Base-by-base conservation (phyloP, 2,888 invertebrate genomes). In the Drosophila glabriapex region DNA sequence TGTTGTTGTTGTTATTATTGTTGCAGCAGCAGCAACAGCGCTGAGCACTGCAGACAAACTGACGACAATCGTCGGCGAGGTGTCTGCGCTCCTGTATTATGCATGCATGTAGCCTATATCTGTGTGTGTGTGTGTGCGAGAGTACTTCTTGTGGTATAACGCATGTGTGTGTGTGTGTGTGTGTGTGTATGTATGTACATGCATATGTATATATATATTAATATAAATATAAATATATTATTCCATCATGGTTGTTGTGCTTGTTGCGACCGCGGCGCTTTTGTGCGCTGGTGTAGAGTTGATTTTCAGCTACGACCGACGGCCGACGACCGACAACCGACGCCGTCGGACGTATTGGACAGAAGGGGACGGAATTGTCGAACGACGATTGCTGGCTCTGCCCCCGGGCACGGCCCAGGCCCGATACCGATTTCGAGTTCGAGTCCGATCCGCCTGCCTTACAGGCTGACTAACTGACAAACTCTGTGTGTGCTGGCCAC, bases 21-120 rank as follows among this genome's bases (percentile, higher is more conserved):
- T 72, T 70, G 67, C 60, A 68, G 76, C 59, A 68, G 59, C 77
- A 67, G 66, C 63, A 61, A 62, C 67, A 68, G 67, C 72, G 85
- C 89, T 76, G 90, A 89, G 90, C 85, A 82, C 53, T 89, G 85
- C 88, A 85, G 85, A 85, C 85, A 85, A 90, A 88, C 85, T 89
- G 85, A 88, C 85, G 85, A 89, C 85, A 85, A 89, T 89, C 81
- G 86, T 90, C 89, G 89, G 89, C 89, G 82, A 85, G 85, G 90
- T 85, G 90, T 85, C 90, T 86, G 90, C 84, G 73, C 79, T 82
- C 71, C 66, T 87, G 76, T 82, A 76, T 86, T 72, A 79, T 80
- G 80, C 71, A 80, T 80, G 79, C 69, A 78, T 78, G 61, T 79
- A 53, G 58, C 58, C 28, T 22, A 61, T 55, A 55, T 64, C 53